Evolutionary conservation across 1,140 invertebrate genomes (phyloP).

Genomic region (Pantala flavescens): DNA sequence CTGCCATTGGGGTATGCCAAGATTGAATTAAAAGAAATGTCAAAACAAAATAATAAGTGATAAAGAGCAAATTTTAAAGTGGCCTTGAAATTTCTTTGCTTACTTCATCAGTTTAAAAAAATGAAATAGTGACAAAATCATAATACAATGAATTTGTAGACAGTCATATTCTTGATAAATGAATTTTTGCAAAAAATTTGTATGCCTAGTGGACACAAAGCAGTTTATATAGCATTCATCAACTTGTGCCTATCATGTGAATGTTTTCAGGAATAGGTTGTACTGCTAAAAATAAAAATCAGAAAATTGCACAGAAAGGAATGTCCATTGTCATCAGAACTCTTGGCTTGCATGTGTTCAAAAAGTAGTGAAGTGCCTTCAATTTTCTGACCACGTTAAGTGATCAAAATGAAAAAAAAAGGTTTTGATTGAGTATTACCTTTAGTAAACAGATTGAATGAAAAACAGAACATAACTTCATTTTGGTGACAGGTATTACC

Average conservation of each 20-base stretch:
- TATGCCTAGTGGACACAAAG: constrained; percentile 21
- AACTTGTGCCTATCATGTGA: constrained; percentile 23
- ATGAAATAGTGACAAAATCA: constrained; percentile 19
- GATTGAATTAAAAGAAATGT: constrained; percentile 22
- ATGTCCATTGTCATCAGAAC: constrained; percentile 23
- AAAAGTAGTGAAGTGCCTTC: constrained; percentile 25
- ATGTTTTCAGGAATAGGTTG: constrained; percentile 23
- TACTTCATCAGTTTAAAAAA: constrained; percentile 23
- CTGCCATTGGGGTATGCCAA: constrained; percentile 25
- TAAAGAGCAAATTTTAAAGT: constrained; percentile 23
- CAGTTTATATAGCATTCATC: constrained; percentile 23
- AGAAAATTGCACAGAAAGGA: constrained; percentile 20
- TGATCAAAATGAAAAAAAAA: constrained; percentile 19
- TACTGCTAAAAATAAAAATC: constrained; percentile 19
- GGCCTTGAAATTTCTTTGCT: constrained; percentile 25
- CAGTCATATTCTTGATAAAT: constrained; percentile 25
- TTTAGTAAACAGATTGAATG: constrained; percentile 17
- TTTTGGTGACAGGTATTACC: constrained; percentile 22
- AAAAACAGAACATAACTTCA: constrained; percentile 17
- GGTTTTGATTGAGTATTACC: constrained; percentile 17
- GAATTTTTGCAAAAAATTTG: constrained; percentile 24
- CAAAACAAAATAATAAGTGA: constrained; percentile 21
- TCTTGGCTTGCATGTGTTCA: constrained; percentile 24
- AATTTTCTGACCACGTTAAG: constrained; percentile 23
- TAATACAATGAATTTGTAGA: constrained; percentile 24